Evolutionary conservation across 2,113 vertebrate species (phyloP), one percentile per base, ranked within the genome.

Genomic region (Ciconia boyciana): DNA sequence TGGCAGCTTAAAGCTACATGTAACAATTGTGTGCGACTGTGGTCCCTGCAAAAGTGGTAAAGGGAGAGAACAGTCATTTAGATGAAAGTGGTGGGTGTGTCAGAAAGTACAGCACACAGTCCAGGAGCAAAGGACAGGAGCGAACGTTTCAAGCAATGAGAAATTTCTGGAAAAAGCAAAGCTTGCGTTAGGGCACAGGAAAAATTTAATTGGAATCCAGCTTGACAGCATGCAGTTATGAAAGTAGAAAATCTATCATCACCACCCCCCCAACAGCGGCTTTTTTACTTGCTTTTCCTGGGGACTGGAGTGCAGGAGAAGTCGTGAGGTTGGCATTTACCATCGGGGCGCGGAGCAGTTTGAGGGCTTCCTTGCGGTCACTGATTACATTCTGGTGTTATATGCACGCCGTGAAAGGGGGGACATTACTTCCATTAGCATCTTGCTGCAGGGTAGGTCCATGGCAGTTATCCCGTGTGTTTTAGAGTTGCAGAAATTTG

Each of bases 141-240:
- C 6, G 4, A 86, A 75, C 1, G 10, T 78, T 90, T 90, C 94
- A 51, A 60, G 51, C 5, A 1, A 21, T 21, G 64, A 74, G 62
- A 76, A 85, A 60, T 65, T 68, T 91, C 95, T 96, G 54, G 83
- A 97, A 93, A 90, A 97, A 65, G 54, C 83, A 83, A 77, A 72
- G 44, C 89, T 96, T 74, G 36, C 2, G 1, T 62, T 96, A 65
- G 83, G 43, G 36, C 49, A 41, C 60, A 61, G 78, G 80, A 94
- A 70, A 76, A 79, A 87, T 48, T 39, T 69, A 90, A 90, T 87
- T 97, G 87, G 83, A 72, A 92, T 91, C 86, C 66, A 62, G 70
- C 71, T 94, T 77, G 91, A 83, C 93, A 96, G 87, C 39, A 7
- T 68, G 62, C 2, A 1, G 93, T 95, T 96, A 94, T 5, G 87